Evolutionary conservation across 2,888 invertebrate species (phyloP), one percentile per base, ranked within the genome.

Genomic region (Rhaphigaster nebulosa): DNA sequence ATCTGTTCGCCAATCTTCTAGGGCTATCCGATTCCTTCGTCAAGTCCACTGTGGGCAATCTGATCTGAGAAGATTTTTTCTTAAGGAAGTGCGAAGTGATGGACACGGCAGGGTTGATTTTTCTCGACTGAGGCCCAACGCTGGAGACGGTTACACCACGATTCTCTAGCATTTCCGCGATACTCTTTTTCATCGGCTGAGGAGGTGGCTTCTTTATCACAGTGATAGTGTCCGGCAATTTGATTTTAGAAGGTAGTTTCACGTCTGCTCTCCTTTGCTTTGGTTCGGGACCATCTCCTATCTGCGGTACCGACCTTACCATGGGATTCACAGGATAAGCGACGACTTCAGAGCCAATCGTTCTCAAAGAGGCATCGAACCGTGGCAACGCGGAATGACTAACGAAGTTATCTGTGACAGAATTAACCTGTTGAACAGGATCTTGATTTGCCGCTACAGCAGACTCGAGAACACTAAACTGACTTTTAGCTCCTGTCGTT

Each of bases 381-480:
- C 20, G 54, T 1, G 54, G 23, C 20, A 54, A 23, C 3, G 60
- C 26, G 0, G 60, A 12, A 1, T 23, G 54, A 23, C 23, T 54
- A 54, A 20, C 1, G 54, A 52, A 52, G 50, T 52, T 52, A 10
- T 52, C 12, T 13, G 15, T 52, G 12, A 54, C 54, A 8, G 26
- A 15, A 52, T 52, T 18, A 52, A 52, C 52, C 15, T 52, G 8
- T n/a, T 60, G 26, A 12, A 60, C 60, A 8, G 60, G 26, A n/a
- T 60, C 60, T n/a, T n/a, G 26, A 10, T n/a, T 60, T 1, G n/a
- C 60, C 26, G 1, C 60, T n/a, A 60, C 1, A n/a, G 94, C 93
- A 0, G 92, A 92, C 13, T 60, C 60, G 3, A 0, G 3, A 54
- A 54, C 54, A 54, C 23, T 54, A 2, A 54, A 54, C 23, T 54